A percentile compares a stretch with the other conserved stretches of the same genome.
Evolutionary conservation across 1,140 invertebrate species (phyloP).

Genomic region (Triops longicaudatus): DNA sequence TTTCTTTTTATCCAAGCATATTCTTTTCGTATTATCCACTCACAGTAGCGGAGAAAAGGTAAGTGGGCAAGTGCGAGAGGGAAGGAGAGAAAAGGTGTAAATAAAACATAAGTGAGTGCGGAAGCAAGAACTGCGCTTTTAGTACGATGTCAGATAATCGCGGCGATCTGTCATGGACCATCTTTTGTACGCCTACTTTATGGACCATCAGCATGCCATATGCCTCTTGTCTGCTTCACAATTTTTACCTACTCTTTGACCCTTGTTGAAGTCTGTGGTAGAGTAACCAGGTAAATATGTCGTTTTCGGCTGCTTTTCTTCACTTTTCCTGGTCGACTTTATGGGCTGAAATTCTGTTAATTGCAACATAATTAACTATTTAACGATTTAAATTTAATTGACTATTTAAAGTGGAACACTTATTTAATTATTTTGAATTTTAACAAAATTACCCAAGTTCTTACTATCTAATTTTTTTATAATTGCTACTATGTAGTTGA

Average conservation of each 20-base stretch:
- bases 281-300: too few species aligned
- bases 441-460: too few species aligned
- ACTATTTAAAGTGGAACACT: too few species aligned
- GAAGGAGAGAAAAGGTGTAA: not conserved
- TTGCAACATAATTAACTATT: too few species aligned
- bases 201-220: not conserved
- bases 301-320: too few species aligned
- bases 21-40: not conserved
- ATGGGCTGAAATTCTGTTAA: too few species aligned
- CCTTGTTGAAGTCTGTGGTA: too few species aligned
- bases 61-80: not conserved
- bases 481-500: too few species aligned
- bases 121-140: constrained; percentile 9
- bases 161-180: constrained; percentile 3
- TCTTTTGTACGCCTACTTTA: not conserved
- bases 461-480: too few species aligned
- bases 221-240: not conserved
- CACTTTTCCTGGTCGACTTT: too few species aligned
- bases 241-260: not conserved
- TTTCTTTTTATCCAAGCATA: constrained; percentile 3
- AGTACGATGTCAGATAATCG: constrained; percentile 7
- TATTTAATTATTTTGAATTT: too few species aligned
- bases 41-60: not conserved
- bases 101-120: not conserved
- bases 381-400: too few species aligned